These are phyloP conservation scores for Dasyornis broadbenti DNA, from an alignment of 2,113 vertebrate species.

Conservation along the genomic window DNA sequence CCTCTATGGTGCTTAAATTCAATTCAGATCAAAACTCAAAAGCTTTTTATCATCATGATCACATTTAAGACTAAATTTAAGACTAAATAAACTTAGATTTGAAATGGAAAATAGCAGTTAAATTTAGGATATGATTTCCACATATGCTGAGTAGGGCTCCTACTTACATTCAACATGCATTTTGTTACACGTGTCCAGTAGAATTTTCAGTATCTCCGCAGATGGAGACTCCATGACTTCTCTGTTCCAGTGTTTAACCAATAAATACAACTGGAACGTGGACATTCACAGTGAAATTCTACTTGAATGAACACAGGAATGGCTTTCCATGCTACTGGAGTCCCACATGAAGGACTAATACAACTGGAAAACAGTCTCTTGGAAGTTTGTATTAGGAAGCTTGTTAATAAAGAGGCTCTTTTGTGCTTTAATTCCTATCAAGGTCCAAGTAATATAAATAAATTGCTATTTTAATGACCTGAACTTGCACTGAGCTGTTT, in stretches of 20 bases:
- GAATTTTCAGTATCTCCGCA: neutral
- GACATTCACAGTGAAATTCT: neutral
- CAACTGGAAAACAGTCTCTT: neutral
- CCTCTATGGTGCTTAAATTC: neutral
- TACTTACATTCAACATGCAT: neutral
- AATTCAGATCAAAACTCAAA: neutral
- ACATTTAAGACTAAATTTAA: neutral
- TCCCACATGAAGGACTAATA: neutral
- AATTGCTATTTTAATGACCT: neutral
- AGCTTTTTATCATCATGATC: neutral
- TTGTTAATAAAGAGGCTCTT: neutral
- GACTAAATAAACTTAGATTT: neutral
- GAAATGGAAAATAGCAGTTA: neutral
- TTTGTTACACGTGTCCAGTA: neutral
- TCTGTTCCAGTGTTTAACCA: neutral
- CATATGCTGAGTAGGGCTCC: neutral
- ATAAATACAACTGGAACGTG: neutral
- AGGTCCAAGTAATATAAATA: neutral
- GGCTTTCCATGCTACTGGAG: neutral
- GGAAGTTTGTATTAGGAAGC: neutral
- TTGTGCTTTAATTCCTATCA: fast-evolving
- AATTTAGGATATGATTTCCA: neutral
- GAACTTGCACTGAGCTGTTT: neutral
- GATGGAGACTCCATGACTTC: neutral
- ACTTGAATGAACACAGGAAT: neutral